phyloP scores from a whole-genome alignment of 2,113 vertebrate species.

The Heterotilapia buettikoferi region DNA sequence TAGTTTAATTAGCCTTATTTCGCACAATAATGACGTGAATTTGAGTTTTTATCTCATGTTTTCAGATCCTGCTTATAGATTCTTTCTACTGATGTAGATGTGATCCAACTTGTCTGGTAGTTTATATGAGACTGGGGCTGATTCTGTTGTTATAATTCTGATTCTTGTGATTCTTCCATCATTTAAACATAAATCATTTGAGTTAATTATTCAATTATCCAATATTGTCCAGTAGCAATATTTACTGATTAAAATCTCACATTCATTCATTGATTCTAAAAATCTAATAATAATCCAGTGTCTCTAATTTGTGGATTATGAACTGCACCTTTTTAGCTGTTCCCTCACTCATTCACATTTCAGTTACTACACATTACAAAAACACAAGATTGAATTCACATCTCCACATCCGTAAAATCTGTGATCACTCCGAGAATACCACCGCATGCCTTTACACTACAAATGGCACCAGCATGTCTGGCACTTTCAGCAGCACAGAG shows the following conservation, averaged over 20 bases:
- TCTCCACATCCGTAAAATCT: neutral
- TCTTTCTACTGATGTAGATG: neutral
- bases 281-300: neutral
- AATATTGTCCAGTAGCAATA: neutral
- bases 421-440: neutral
- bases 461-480: neutral
- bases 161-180: neutral
- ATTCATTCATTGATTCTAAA: neutral
- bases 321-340: neutral
- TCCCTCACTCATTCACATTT: neutral
- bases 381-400: accelerated
- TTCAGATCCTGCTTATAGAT: neutral
- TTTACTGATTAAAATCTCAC: neutral
- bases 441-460: neutral
- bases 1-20: accelerated
- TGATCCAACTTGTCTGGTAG: neutral
- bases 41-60: neutral
- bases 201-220: neutral
- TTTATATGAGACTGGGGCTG: neutral
- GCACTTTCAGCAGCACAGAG: neutral
- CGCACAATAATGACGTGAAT: neutral
- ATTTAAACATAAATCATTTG: neutral
- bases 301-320: neutral
- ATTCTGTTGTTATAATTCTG: neutral
- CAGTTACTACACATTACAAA: neutral